A percentile compares a stretch with the other conserved stretches of the same genome.
These are phyloP conservation scores for Pollenia amentaria DNA, from an alignment of 2,888 invertebrate genomes.

Conservation along the genomic window DNA sequence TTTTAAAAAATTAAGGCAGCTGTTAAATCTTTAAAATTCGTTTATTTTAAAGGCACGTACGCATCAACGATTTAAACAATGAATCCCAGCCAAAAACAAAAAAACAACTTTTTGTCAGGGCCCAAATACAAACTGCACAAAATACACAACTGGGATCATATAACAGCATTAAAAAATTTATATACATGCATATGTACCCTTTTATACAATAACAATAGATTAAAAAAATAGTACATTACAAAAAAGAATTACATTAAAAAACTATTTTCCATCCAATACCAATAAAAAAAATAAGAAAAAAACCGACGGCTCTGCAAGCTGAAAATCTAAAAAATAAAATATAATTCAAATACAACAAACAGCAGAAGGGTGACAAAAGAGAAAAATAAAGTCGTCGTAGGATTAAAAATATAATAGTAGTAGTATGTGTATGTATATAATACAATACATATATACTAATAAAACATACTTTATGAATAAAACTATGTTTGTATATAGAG, in stretches of 20 bases:
- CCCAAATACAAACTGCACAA: conserved; percentile 35
- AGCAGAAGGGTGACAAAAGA: conserved; percentile 66
- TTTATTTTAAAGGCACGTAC: conserved; percentile 69
- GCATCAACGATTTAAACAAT: conserved; percentile 54
- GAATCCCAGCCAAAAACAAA: conserved; percentile 11
- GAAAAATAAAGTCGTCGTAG: conserved; percentile 67
- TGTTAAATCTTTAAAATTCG: conserved; percentile 58
- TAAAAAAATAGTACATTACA: conserved; percentile 30
- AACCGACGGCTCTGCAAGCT: conserved; percentile 66
- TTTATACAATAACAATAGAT: conserved; percentile 41
- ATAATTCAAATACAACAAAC: neutral
- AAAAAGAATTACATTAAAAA: conserved; percentile 67
- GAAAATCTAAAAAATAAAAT: conserved; percentile 42
- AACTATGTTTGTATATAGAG: neutral
- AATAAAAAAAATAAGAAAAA: conserved; percentile 4
- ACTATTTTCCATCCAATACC: conserved; percentile 56
- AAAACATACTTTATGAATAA: no score
- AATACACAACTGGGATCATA: conserved; percentile 61
- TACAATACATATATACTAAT: neutral
- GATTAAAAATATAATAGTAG: conserved; percentile 67
- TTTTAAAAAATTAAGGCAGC: conserved; percentile 48
- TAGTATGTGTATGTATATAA: neutral
- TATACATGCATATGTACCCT: conserved; percentile 28
- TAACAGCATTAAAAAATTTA: conserved; percentile 50
- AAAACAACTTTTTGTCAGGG: conserved; percentile 51